Conservation (phyloP, 2,888 invertebrate genomes). For the Apoda limacodes region DNA sequence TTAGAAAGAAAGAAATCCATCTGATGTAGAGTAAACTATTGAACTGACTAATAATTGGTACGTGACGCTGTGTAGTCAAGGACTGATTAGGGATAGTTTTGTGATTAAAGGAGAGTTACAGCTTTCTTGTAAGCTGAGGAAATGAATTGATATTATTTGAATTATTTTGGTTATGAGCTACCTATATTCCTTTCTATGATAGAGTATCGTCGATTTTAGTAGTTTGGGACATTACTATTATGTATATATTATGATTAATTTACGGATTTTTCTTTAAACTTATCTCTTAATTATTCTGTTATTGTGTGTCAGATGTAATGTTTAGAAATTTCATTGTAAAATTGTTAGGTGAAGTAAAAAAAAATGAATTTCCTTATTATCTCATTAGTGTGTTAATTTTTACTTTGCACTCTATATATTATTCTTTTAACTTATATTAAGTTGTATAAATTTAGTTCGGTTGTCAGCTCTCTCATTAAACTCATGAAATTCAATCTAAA, state of each 20-base stretch:
- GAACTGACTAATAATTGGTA: too few species aligned
- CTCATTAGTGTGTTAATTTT: constrained; percentile 39
- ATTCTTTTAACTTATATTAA: too few species aligned
- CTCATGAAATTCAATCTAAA: constrained; percentile 32
- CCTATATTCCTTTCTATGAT: too few species aligned
- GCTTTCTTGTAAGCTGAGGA: too few species aligned
- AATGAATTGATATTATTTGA: too few species aligned
- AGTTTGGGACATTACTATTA: constrained; percentile 21
- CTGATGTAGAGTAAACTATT: too few species aligned
- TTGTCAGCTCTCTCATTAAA: constrained; percentile 47
- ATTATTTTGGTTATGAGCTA: too few species aligned
- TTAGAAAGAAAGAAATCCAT: too few species aligned
- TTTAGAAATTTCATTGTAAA: constrained; percentile 51
- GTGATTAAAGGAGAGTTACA: too few species aligned
- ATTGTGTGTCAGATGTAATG: constrained; percentile 31
- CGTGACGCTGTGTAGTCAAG: too few species aligned
- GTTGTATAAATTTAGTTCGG: constrained; percentile 58
- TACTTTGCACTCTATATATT: constrained; percentile 40
- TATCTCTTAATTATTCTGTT: constrained; percentile 27
- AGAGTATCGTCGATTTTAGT: too few species aligned
- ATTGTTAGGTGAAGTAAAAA: constrained; percentile 49
- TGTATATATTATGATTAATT: constrained; percentile 51
- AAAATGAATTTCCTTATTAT: constrained; percentile 47
- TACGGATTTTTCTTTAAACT: constrained; percentile 30
- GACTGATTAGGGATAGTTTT: too few species aligned